A percentile compares a stretch with the other conserved stretches of the same genome.
phyloP scores from a whole-genome alignment of 2,797 vertebrate genomes.

The Orestias chungarensis region DNA sequence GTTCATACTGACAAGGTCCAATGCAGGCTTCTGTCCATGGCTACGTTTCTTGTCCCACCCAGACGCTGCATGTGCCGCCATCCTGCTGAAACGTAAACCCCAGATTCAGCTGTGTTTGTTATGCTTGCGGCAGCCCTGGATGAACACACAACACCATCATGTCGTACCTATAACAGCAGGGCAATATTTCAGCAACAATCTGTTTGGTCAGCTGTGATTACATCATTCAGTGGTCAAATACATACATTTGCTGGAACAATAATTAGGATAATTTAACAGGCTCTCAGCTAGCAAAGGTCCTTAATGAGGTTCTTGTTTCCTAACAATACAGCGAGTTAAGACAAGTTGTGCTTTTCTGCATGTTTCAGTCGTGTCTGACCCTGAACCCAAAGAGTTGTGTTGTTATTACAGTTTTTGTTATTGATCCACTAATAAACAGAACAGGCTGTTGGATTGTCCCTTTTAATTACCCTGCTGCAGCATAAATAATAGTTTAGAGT shows the following conservation, averaged over 20 bases:
- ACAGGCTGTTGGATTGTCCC: slow-evolving; percentile 41
- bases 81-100: slow-evolving; percentile 82
- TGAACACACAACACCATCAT: slow-evolving; percentile 70
- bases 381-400: slow-evolving; percentile 53
- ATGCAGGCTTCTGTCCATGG: slow-evolving; percentile 56
- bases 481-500: slow-evolving; percentile 65
- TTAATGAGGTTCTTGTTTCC: slow-evolving; percentile 37
- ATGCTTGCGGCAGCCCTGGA: slow-evolving; percentile 69
- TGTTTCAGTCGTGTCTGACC: slow-evolving; percentile 61
- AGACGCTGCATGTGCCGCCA: slow-evolving; percentile 71
- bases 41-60: slow-evolving; percentile 76
- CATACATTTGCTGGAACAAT: slow-evolving; percentile 64
- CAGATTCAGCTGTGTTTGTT: slow-evolving; percentile 80
- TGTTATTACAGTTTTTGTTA: slow-evolving; percentile 54
- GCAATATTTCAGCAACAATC: slow-evolving; percentile 77
- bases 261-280: slow-evolving; percentile 71
- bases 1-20: slow-evolving; percentile 69
- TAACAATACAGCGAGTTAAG: slow-evolving; percentile 51
- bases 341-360: slow-evolving; percentile 59
- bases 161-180: slow-evolving; percentile 70
- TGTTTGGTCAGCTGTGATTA: slow-evolving; percentile 80
- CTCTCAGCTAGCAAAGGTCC: slow-evolving; percentile 47
- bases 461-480: slow-evolving; percentile 62
- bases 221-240: slow-evolving; percentile 73
- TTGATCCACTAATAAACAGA: slow-evolving; percentile 46